Conservation (phyloP, 2,888 invertebrate genomes). For the Luperina testacea region DNA sequence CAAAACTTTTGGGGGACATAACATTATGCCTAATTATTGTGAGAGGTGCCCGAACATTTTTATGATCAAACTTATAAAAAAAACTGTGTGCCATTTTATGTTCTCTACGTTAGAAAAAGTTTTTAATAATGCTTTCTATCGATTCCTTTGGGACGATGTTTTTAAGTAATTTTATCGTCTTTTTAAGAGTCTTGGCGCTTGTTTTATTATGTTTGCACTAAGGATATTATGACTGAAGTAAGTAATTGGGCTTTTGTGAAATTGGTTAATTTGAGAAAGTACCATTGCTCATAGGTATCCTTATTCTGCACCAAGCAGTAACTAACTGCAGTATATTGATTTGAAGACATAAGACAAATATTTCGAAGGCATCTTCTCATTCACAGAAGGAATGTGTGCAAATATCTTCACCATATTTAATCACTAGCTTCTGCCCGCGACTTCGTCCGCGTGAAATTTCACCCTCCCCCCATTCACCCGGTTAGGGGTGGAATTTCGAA, state of each 20-base stretch:
- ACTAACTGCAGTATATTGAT: background rate
- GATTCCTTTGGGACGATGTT: conserved; percentile 39
- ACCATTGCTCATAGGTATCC: background rate
- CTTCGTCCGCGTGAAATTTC: no score
- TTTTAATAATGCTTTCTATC: conserved; percentile 59
- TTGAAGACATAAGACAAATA: background rate
- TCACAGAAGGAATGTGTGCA: background rate
- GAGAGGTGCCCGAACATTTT: conserved; percentile 43
- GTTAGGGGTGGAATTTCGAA: no score
- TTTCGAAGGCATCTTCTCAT: background rate
- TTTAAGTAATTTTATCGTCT: conserved; percentile 56
- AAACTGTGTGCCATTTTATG: conserved; percentile 54
- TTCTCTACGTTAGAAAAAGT: conserved; percentile 51
- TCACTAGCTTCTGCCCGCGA: background rate
- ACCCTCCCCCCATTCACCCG: no score
- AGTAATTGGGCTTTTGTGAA: background rate
- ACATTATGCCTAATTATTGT: conserved; percentile 63
- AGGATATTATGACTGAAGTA: background rate
- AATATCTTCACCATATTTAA: background rate
- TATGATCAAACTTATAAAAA: conserved; percentile 57
- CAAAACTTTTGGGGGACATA: conserved; percentile 52
- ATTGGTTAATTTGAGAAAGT: background rate
- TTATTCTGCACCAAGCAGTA: background rate
- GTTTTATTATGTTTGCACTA: conserved; percentile 19
- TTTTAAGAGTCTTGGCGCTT: background rate